These are phyloP conservation scores for Pollenia angustigena DNA, from an alignment of 2,888 invertebrate genomes.

Conservation along the genomic window DNA sequence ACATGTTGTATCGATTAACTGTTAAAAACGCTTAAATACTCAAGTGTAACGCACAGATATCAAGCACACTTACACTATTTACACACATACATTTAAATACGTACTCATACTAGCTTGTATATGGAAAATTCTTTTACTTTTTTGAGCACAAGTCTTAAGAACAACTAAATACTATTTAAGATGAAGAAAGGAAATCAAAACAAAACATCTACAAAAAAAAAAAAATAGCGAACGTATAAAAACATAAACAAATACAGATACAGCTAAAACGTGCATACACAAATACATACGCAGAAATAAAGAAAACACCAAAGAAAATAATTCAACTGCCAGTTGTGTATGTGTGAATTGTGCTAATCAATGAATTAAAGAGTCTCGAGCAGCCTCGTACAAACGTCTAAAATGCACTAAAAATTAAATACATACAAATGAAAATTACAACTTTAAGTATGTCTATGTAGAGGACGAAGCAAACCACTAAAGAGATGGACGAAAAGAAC, in stretches of 20 bases:
- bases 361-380: conserved; percentile 80
- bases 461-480: not conserved
- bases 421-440: conserved; percentile 15
- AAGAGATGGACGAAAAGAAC: not conserved
- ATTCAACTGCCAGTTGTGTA: conserved; percentile 3
- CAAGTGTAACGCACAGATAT: conserved; percentile 69
- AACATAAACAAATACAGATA: conserved; percentile 28
- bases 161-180: conserved; percentile 62
- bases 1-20: conserved; percentile 73
- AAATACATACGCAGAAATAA: not conserved
- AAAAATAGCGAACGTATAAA: conserved; percentile 53
- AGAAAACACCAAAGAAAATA: conserved; percentile 2
- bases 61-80: conserved; percentile 75
- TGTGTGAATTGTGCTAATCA: conserved; percentile 79
- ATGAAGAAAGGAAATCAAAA: conserved; percentile 68
- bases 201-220: conserved; percentile 54
- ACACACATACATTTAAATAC: conserved; percentile 18
- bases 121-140: conserved; percentile 45
- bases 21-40: conserved; percentile 74
- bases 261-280: conserved; percentile 18
- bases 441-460: not conserved
- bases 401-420: not conserved
- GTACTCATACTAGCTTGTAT: conserved; percentile 4
- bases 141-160: conserved; percentile 69
- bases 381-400: conserved; percentile 19